phyloP scores from a whole-genome alignment of 1,140 invertebrate genomes.

The Daktulosphaira vitifoliae region DNA sequence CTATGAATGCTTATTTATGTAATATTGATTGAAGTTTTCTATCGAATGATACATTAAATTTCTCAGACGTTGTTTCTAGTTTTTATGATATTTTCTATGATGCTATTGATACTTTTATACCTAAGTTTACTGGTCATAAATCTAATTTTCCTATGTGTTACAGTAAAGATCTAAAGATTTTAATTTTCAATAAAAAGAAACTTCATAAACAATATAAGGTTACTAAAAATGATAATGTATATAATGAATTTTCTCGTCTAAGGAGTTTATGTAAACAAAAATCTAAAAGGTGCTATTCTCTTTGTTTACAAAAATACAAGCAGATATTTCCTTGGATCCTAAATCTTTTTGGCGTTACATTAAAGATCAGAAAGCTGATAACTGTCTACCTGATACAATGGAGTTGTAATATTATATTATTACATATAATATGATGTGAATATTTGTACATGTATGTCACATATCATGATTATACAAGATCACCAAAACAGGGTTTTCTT shows the following conservation, averaged over 20 bases:
- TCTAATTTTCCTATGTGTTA: background rate
- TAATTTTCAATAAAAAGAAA: background rate
- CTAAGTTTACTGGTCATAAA: background rate
- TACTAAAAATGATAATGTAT: background rate
- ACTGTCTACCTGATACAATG: background rate
- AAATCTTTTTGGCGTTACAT: background rate
- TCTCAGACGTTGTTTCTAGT: background rate
- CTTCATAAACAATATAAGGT: background rate
- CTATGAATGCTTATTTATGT: no score
- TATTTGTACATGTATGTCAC: no score
- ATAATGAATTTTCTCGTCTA: slow-evolving; percentile 1
- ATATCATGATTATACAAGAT: no score
- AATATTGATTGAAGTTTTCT: background rate
- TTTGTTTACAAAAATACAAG: background rate
- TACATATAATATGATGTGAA: no score
- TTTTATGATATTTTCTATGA: background rate
- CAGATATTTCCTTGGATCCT: background rate
- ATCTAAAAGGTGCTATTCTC: background rate
- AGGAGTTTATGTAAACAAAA: background rate
- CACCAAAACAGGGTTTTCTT: no score
- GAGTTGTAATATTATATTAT: no score
- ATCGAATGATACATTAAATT: background rate
- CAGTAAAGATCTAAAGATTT: background rate
- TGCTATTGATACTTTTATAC: background rate
- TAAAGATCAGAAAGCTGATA: background rate